Base-by-base conservation (phyloP, 2,888 invertebrate genomes). In the Noctua fimbriata region DNA sequence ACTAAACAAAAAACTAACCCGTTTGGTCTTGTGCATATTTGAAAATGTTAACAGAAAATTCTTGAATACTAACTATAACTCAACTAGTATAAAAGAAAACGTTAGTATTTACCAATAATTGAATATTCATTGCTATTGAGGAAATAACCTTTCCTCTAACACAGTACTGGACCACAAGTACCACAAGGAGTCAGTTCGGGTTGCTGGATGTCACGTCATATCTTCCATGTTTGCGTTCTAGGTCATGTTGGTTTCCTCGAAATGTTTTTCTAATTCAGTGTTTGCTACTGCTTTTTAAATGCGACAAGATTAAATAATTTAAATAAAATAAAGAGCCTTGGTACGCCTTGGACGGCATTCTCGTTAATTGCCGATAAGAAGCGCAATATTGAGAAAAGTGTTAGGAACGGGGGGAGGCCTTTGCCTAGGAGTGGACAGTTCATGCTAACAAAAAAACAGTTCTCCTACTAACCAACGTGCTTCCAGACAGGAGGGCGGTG, bases 1-100 rank as follows among this genome's bases (percentile, higher is more conserved):
- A 44, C 55, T 71, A 76, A 52, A 79, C 76, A 72, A 85, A 78
- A 84, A 73, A 67, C 16, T 24, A 73, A 78, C 65, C 7, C 7
- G 73, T 69, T 76, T 76, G 55, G 7, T 60, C 16, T 63, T 65
- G 55, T 83, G 83, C 79, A 80, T 83, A 76, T 66, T 81, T 81
- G 60, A 69, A 75, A 72, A 83, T 65, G 32, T 28, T 74, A 69
- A 16, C 49, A 28, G 63, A 41, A 72, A 32, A 49, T 41, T 60
- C 16, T 10, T 72, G 49, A 78, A 69, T 71, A 49, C 71, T 41
- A 47, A 28, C 21, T 47, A 67, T 14, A 32, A 58, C 18, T 63
- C 24, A 44, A 67, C 55, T 49, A 21, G 60, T 73, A 79, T 75
- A 55, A 41, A 6, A 55, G 44, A 69, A 32, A 58, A 41, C 63